Evolutionary conservation across 2,113 vertebrate species (phyloP).

Genomic region (Chinchilla lanigera): DNA sequence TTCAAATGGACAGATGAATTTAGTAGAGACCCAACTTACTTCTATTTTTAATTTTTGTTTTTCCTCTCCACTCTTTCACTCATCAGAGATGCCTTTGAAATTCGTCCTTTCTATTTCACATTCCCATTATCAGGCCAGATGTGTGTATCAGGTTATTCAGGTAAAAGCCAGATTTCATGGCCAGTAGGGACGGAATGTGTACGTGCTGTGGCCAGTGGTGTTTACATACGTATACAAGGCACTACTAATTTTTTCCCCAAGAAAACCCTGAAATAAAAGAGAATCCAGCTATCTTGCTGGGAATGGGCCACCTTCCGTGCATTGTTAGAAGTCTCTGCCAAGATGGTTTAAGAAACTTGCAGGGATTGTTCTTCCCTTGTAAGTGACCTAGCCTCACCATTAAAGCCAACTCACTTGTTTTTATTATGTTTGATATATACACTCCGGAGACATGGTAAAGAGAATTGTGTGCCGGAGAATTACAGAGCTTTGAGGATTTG

Average conservation of each 20-base stretch:
- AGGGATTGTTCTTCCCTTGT: background rate
- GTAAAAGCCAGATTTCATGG: background rate
- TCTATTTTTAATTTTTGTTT: background rate
- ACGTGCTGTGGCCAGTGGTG: background rate
- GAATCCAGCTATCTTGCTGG: background rate
- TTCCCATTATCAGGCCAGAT: background rate
- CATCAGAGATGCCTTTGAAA: background rate
- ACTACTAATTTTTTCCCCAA: background rate
- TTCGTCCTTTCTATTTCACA: background rate
- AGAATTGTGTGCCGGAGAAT: background rate
- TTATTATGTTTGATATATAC: conserved; percentile 5
- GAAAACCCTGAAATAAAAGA: conserved; percentile 41
- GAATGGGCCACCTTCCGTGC: background rate
- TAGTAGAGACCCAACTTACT: background rate
- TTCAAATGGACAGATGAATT: background rate
- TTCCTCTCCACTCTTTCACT: background rate
- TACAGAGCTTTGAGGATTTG: background rate
- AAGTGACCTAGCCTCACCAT: background rate
- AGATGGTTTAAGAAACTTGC: background rate
- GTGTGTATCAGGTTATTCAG: background rate
- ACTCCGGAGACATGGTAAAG: background rate
- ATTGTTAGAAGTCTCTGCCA: conserved; percentile 13
- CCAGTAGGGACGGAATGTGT: background rate
- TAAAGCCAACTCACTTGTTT: conserved; percentile 42
- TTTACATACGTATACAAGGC: background rate